Percentiles rank a stretch among this genome's conserved stretches.
These are phyloP conservation scores for Steromphala cineraria DNA, from an alignment of 2,888 invertebrate species.

Conservation along the genomic window DNA sequence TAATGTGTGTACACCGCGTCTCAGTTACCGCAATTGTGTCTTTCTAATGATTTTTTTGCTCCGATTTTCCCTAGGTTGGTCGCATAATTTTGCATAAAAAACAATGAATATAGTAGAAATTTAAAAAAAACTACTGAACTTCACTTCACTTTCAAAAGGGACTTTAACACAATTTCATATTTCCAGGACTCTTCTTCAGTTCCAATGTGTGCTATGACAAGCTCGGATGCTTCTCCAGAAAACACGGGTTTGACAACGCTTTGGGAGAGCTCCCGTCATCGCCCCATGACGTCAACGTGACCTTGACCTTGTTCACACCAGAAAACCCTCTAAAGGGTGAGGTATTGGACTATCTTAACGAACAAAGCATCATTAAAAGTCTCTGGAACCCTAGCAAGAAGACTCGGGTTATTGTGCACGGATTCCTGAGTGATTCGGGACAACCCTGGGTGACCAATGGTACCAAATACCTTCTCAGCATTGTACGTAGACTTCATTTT, in stretches of 20 bases:
- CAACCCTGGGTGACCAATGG: slow-evolving; percentile 97
- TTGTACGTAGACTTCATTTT: slow-evolving; percentile 79
- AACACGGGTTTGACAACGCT: slow-evolving; percentile 27
- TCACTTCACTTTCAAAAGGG: too few species aligned
- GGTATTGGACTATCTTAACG: slow-evolving; percentile 76
- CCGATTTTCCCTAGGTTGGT: too few species aligned
- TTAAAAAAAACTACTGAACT: too few species aligned
- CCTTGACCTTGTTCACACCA: slow-evolving; percentile 83
- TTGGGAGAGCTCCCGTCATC: slow-evolving; percentile 37
- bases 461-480: slow-evolving; percentile 91
- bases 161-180: too few species aligned
- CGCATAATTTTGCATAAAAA: too few species aligned
- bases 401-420: slow-evolving; percentile 93
- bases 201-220: slow-evolving; percentile 33
- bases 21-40: too few species aligned
- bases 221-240: slow-evolving; percentile 36
- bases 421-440: slow-evolving; percentile 90
- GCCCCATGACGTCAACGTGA: slow-evolving; percentile 79
- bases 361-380: slow-evolving; percentile 84
- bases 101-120: too few species aligned
- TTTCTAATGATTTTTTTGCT: too few species aligned
- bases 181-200: background rate
- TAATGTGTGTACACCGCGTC: too few species aligned
- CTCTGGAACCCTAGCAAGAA: slow-evolving; percentile 87
- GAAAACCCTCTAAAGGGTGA: slow-evolving; percentile 73